phyloP scores from a whole-genome alignment of 1,140 invertebrate species.

The Eurosta solidaginis region DNA sequence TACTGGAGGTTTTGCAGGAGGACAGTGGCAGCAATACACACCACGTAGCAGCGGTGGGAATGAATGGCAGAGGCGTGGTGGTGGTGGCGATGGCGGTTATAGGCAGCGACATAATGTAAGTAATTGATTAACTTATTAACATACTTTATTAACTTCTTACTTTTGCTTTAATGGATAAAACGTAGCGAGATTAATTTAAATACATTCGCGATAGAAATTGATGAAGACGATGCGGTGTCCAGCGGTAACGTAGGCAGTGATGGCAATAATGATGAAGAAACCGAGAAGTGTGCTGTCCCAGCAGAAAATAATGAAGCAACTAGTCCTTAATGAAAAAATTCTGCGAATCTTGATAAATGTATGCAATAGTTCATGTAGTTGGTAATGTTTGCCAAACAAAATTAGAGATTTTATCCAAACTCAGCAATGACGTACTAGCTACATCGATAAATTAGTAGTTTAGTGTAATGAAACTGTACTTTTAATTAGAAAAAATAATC shows the following conservation, averaged over 20 bases:
- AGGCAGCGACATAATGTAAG: background rate
- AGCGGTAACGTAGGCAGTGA: background rate
- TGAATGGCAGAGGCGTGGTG: background rate
- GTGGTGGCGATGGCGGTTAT: too few species aligned
- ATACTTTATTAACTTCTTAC: background rate
- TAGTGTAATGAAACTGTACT: too few species aligned
- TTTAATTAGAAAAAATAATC: too few species aligned
- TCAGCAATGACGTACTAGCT: too few species aligned
- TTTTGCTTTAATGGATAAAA: slow-evolving; percentile 35
- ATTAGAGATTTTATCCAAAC: too few species aligned
- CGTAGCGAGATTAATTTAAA: slow-evolving; percentile 33
- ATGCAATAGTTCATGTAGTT: too few species aligned
- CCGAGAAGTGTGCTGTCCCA: too few species aligned
- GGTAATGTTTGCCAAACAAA: too few species aligned
- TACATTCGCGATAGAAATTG: background rate
- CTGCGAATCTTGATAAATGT: too few species aligned
- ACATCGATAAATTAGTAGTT: too few species aligned
- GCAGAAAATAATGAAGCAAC: too few species aligned
- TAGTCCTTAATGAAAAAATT: too few species aligned
- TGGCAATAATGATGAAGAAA: background rate
- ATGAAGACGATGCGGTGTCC: background rate
- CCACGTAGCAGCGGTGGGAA: background rate
- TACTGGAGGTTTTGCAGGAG: background rate
- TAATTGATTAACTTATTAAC: background rate
- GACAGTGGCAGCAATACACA: background rate